Percentiles rank a stretch among this genome's conserved stretches.
Evolutionary conservation across 2,113 vertebrate genomes (phyloP).

Genomic region (Mungos mungo): DNA sequence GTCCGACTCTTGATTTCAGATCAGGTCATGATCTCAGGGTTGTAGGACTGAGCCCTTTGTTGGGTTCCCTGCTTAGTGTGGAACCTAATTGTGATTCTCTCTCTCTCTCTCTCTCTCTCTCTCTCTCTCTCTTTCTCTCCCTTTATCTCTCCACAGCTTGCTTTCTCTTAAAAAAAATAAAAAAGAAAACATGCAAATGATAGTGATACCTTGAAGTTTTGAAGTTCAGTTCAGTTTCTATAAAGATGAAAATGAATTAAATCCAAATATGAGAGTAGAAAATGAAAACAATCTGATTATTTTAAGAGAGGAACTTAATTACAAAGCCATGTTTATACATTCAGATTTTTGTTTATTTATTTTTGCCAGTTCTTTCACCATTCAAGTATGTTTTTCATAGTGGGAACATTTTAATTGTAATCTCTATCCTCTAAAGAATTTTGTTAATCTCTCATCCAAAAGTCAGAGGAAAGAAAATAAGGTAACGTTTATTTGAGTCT

Average conservation of each 20-base stretch:
- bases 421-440: slow-evolving; percentile 46
- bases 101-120: too few species aligned
- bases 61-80: too few species aligned
- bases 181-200: neutral
- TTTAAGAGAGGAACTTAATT: slow-evolving; percentile 62
- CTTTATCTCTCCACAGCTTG: too few species aligned
- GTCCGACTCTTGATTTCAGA: too few species aligned
- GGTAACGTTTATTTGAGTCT: slow-evolving; percentile 41
- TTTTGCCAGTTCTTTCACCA: slow-evolving; percentile 51
- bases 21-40: too few species aligned
- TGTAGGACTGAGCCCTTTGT: too few species aligned
- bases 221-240: slow-evolving; percentile 29
- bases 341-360: slow-evolving; percentile 52
- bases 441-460: slow-evolving; percentile 58
- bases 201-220: slow-evolving; percentile 1
- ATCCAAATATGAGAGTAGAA: neutral
- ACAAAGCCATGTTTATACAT: slow-evolving; percentile 35
- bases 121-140: too few species aligned
- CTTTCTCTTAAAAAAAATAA: neutral
- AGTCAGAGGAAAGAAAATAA: slow-evolving; percentile 58
- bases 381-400: slow-evolving; percentile 32
- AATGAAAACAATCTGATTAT: slow-evolving; percentile 50
- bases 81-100: too few species aligned
- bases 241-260: slow-evolving; percentile 48
- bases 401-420: slow-evolving; percentile 47